Conservation (phyloP, 2,888 invertebrate species). For the Tetheella fluctuosa region DNA sequence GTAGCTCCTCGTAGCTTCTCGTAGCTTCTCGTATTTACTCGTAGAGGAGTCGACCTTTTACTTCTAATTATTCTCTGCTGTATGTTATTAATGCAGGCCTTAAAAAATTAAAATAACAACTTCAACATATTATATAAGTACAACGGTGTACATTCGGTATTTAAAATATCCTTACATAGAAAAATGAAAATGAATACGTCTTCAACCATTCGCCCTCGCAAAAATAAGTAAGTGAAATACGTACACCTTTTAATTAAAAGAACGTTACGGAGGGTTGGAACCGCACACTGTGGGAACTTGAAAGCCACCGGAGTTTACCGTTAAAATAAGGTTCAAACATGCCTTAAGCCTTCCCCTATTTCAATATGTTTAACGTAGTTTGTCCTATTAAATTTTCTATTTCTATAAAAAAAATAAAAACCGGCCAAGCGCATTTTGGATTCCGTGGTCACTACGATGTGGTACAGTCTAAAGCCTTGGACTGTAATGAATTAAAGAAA, state of each 20-base stretch:
- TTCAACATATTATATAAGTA: no score
- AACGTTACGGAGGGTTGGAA: slow-evolving; percentile 42
- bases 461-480: no score
- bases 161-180: neutral
- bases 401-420: neutral
- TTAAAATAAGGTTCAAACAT: slow-evolving; percentile 13
- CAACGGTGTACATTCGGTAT: neutral
- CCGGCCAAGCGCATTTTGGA: no score
- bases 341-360: neutral
- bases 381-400: neutral
- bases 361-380: neutral
- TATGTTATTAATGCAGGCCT: no score
- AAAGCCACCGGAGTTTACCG: slow-evolving; percentile 5
- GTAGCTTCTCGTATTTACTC: neutral
- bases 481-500: no score
- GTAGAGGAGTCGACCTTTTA: no score
- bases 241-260: slow-evolving; percentile 34
- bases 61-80: no score
- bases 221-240: slow-evolving; percentile 19
- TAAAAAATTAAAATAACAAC: no score
- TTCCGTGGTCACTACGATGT: no score
- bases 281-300: slow-evolving; percentile 15
- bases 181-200: neutral
- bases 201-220: neutral
- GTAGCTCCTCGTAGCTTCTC: neutral